Conservation (phyloP, 2,113 vertebrate genomes). For the Gopherus flavomarginatus region DNA sequence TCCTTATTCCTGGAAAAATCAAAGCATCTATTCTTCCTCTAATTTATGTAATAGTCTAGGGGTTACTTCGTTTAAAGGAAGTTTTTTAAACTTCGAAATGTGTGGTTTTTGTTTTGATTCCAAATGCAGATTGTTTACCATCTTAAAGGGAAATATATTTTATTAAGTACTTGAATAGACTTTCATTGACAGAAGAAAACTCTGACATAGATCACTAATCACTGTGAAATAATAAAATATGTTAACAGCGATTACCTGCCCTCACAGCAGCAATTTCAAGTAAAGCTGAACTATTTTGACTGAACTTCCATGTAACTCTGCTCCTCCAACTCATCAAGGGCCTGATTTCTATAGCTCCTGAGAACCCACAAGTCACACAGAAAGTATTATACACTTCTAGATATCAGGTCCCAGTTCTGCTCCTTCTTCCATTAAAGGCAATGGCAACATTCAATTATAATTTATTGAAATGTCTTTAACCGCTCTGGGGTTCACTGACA, state of each 20-base stretch:
- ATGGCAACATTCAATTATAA: not conserved
- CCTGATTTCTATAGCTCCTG: not conserved
- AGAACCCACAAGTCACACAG: not conserved
- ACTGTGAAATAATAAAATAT: not conserved
- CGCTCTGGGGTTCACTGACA: rapidly evolving
- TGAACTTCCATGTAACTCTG: not conserved
- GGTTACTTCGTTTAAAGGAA: not conserved
- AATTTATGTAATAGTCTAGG: constrained; percentile 14
- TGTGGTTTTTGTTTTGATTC: not conserved
- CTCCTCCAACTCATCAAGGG: not conserved
- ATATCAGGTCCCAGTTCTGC: not conserved
- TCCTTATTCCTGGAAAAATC: not conserved
- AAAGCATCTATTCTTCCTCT: constrained; percentile 7
- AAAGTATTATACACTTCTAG: not conserved
- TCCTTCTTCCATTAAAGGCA: rapidly evolving
- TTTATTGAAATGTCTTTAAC: not conserved
- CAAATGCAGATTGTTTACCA: not conserved
- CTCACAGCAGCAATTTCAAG: not conserved
- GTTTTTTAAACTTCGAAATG: not conserved
- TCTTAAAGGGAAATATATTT: not conserved
- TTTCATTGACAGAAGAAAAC: not conserved
- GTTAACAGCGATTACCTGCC: rapidly evolving
- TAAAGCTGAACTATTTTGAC: not conserved
- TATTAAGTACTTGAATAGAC: not conserved
- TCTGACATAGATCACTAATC: not conserved